A percentile compares a stretch with the other conserved stretches of the same genome.
Evolutionary conservation across 2,113 vertebrate species (phyloP).

Genomic region (Lagenorhynchus albirostris): DNA sequence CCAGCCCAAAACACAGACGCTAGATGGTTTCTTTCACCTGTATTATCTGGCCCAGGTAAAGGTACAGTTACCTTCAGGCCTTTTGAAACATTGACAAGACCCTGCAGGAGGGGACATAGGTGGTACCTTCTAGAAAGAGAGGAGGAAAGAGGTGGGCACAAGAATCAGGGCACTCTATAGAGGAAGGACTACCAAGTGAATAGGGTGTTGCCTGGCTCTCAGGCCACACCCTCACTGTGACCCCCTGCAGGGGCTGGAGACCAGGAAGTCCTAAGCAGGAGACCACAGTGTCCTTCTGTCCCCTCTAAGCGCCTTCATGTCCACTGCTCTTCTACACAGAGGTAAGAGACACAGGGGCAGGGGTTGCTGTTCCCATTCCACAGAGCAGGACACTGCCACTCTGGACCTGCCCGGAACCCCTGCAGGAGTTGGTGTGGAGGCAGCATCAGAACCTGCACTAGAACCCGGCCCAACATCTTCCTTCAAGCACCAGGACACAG

Average conservation of each 20-base stretch:
- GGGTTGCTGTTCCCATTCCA: neutral
- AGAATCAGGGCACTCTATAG: neutral
- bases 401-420: neutral
- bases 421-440: neutral
- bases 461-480: neutral
- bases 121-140: neutral
- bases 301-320: neutral
- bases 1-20: neutral
- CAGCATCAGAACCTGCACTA: neutral
- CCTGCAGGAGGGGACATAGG: neutral
- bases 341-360: neutral
- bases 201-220: neutral
- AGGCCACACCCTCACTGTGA: neutral
- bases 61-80: neutral
- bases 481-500: neutral
- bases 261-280: neutral
- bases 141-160: neutral
- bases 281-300: neutral
- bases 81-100: neutral
- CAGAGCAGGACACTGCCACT: neutral
- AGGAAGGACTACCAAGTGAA: neutral
- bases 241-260: neutral
- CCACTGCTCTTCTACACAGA: neutral
- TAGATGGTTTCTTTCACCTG: neutral
- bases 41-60: neutral